Percentiles rank a stretch among this genome's conserved stretches.
Evolutionary conservation across 2,888 invertebrate species (phyloP).

Genomic region (Dioctria linearis): DNA sequence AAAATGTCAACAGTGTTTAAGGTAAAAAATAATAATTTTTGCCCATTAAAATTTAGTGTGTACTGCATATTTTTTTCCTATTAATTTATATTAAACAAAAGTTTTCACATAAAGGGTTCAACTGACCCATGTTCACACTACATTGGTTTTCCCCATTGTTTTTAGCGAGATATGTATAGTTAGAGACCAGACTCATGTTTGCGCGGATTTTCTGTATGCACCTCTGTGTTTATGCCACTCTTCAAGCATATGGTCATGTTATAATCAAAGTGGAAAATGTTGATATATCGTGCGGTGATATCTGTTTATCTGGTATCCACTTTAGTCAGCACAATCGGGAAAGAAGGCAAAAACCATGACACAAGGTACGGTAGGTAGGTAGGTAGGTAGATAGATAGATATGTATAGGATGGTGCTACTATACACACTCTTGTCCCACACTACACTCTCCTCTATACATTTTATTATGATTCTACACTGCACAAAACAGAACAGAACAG

Average conservation of each 20-base stretch:
- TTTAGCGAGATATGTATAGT: too few relatives aligned
- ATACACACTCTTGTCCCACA: too few relatives aligned
- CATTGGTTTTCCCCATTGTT: not conserved
- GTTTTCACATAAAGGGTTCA: not conserved
- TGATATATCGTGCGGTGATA: constrained; percentile 15
- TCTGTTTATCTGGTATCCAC: constrained; percentile 40
- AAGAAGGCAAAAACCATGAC: constrained; percentile 21
- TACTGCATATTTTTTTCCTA: too few relatives aligned
- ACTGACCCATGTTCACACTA: not conserved
- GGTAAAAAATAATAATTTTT: too few relatives aligned
- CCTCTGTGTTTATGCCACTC: constrained; percentile 26
- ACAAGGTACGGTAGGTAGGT: not conserved
- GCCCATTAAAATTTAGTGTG: too few relatives aligned
- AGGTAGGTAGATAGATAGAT: too few relatives aligned
- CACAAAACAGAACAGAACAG: too few relatives aligned
- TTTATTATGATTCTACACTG: too few relatives aligned
- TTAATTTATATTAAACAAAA: too few relatives aligned
- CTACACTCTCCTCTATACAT: too few relatives aligned
- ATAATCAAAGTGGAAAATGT: constrained; percentile 18
- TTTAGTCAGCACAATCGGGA: constrained; percentile 14
- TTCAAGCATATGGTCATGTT: constrained; percentile 28
- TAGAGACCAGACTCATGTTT: not conserved
- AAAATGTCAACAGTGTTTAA: too few relatives aligned
- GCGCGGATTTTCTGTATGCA: not conserved
- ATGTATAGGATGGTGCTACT: too few relatives aligned